Conservation (phyloP, 1,140 invertebrate species). For the Pogonognathellus flavescens region DNA sequence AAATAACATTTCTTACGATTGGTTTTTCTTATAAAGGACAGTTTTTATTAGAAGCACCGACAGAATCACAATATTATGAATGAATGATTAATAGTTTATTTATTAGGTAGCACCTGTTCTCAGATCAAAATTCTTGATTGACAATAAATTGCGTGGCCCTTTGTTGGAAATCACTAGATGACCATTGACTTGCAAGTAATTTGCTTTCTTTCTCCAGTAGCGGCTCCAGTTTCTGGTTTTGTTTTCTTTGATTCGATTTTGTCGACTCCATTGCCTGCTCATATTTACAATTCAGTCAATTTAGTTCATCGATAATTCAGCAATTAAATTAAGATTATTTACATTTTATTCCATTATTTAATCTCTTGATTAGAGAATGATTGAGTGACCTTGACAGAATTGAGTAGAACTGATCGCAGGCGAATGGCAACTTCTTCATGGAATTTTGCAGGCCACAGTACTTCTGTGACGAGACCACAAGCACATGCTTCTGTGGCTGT, state of each 20-base stretch:
- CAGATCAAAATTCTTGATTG: constrained; percentile 27
- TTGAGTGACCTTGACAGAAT: constrained; percentile 24
- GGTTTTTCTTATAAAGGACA: not conserved
- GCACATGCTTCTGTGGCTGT: constrained; percentile 80
- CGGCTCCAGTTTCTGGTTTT: constrained; percentile 19
- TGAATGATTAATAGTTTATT: constrained; percentile 14
- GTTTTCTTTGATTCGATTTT: constrained; percentile 4
- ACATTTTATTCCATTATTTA: too few species aligned
- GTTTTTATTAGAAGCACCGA: constrained; percentile 8
- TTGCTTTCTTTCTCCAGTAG: constrained; percentile 36
- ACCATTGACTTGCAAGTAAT: constrained; percentile 1
- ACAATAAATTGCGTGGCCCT: constrained; percentile 22
- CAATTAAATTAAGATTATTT: too few species aligned
- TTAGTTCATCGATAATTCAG: too few species aligned
- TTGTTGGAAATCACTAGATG: constrained; percentile 17
- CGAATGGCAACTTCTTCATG: constrained; percentile 42
- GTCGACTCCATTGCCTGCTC: constrained; percentile 26
- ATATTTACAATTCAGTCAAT: not conserved
- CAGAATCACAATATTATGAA: constrained; percentile 17
- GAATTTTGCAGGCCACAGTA: constrained; percentile 72
- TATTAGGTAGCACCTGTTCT: not conserved
- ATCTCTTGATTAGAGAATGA: too few species aligned
- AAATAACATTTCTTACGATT: too few species aligned
- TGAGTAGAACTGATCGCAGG: constrained; percentile 10
- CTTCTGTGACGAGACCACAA: constrained; percentile 79